Evolutionary conservation across 2,113 vertebrate genomes (phyloP).

Genomic region (Gallinago media): DNA sequence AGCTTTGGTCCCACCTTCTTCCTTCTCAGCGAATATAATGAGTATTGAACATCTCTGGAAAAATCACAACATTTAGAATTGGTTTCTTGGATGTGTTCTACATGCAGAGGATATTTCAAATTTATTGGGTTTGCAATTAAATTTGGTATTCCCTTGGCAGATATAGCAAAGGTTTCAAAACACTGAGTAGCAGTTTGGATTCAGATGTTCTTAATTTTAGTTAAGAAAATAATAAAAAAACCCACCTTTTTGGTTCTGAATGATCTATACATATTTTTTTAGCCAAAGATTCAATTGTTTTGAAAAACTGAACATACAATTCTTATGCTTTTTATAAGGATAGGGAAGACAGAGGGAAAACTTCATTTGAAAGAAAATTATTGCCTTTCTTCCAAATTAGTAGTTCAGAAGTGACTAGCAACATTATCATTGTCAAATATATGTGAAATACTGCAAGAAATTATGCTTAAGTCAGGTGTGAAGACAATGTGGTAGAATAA

Average conservation of each 20-base stretch:
- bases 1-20: neutral
- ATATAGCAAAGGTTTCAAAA: neutral
- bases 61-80: neutral
- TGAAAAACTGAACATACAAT: neutral
- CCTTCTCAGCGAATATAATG: neutral
- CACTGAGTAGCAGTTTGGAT: neutral
- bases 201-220: neutral
- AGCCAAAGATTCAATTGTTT: neutral
- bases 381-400: neutral
- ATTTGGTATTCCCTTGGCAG: neutral
- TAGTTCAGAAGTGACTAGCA: neutral
- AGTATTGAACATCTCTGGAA: neutral
- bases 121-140: neutral
- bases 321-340: neutral
- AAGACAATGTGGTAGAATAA: neutral
- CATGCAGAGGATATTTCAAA: neutral
- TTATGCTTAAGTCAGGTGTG: neutral
- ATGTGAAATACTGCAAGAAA: neutral
- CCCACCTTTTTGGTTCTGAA: neutral
- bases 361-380: neutral
- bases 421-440: neutral
- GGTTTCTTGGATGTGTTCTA: neutral
- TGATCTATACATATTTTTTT: neutral
- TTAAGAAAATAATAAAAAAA: neutral
- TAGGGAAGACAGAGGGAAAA: neutral